These are phyloP conservation scores for Microdon myrmicae DNA, from an alignment of 2,888 invertebrate genomes.

Conservation along the genomic window DNA sequence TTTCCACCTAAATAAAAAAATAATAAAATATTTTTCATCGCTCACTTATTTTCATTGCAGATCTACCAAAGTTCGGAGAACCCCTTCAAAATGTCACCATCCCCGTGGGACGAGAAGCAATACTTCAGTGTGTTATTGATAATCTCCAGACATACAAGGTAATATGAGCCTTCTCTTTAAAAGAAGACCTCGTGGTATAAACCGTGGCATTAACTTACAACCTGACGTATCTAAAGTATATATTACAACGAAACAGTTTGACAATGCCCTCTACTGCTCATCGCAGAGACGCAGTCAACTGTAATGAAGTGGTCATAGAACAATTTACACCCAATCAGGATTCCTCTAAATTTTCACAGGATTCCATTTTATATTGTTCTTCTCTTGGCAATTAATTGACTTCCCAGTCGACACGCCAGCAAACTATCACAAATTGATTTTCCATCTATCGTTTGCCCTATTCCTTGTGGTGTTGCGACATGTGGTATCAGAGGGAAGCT, in stretches of 20 bases:
- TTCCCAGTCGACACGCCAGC: conserved; percentile 20
- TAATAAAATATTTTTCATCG: conserved; percentile 10
- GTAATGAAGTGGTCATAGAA: conserved; percentile 40
- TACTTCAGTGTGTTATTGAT: conserved; percentile 75
- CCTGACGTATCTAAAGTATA: no score
- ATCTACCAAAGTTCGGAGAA: conserved; percentile 75
- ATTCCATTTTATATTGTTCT: conserved; percentile 1
- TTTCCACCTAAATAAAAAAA: conserved; percentile 16
- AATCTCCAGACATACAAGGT: conserved; percentile 78
- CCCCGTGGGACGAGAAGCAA: conserved; percentile 75
- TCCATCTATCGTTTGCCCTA: conserved; percentile 38
- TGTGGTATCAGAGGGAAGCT: conserved; percentile 13
- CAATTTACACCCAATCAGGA: conserved; percentile 48
- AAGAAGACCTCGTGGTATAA: no score
- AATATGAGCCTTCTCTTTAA: no score
- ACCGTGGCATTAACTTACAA: no score
- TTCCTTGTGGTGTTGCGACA: neutral
- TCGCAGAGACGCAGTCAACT: no score
- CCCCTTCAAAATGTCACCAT: conserved; percentile 76
- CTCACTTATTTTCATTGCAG: conserved; percentile 65
- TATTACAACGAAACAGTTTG: neutral
- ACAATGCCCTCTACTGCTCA: conserved; percentile 12
- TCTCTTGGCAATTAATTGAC: conserved; percentile 43
- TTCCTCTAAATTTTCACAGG: conserved; percentile 26
- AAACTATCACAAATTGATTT: conserved; percentile 44